Conservation (phyloP, 2,797 vertebrate genomes). For the Pseudochirops corinnae region DNA sequence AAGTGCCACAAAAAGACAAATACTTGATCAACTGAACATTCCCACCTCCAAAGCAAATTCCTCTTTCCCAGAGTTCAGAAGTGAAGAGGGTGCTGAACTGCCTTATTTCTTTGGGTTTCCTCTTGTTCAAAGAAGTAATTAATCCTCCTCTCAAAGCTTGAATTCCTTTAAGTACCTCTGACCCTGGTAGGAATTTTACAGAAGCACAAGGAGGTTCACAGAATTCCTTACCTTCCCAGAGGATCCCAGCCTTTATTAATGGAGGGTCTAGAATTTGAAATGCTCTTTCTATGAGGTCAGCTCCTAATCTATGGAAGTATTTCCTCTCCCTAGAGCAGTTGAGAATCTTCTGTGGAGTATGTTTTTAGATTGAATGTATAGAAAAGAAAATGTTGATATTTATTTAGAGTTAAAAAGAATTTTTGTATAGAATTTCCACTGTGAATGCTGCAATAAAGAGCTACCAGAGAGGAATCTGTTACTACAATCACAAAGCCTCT, state of each 20-base stretch:
- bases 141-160: background rate
- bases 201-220: background rate
- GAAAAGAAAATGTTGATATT: background rate
- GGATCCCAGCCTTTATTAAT: background rate
- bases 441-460: background rate
- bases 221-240: background rate
- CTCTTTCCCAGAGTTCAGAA: background rate
- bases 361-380: background rate
- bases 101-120: background rate
- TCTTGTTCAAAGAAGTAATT: background rate
- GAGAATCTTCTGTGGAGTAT: background rate
- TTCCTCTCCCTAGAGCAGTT: background rate
- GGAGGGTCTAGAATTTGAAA: background rate
- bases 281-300: background rate
- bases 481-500: background rate
- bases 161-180: background rate
- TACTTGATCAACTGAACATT: background rate
- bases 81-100: background rate
- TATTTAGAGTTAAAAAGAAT: background rate
- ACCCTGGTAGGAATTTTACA: background rate
- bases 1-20: background rate
- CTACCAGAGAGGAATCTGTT: background rate
- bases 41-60: background rate
- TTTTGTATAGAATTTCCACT: background rate
- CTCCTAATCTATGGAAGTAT: background rate